Evolutionary conservation across 37 sponge, comb jelly and placozoan genomes (phyloP).

Genomic region (Lycopodina hypogea): DNA sequence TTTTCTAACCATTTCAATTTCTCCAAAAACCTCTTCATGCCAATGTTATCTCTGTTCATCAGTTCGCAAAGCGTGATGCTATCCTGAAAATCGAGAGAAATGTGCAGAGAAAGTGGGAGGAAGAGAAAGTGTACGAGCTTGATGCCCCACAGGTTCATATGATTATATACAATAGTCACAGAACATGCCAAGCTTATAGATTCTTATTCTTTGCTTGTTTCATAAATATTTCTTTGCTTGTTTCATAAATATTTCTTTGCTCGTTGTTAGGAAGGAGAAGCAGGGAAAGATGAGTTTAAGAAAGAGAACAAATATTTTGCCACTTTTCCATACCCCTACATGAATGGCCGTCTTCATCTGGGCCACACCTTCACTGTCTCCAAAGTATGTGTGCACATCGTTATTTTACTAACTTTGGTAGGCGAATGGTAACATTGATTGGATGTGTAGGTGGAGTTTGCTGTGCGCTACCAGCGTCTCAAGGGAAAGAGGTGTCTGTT

Average conservation of each 20-base stretch:
- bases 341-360: slow-evolving; percentile 97
- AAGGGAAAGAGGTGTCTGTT: slow-evolving; percentile 97
- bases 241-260: no score
- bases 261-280: slow-evolving; percentile 29
- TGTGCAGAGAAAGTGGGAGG: slow-evolving; percentile 88
- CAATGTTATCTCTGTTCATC: not conserved
- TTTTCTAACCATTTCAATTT: no score
- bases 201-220: not conserved
- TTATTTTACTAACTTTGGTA: not conserved
- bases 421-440: no score
- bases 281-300: slow-evolving; percentile 24
- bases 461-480: slow-evolving; percentile 91
- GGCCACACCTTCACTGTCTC: slow-evolving; percentile 96
- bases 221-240: not conserved
- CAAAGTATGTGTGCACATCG: slow-evolving; percentile 56
- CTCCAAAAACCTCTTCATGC: not conserved
- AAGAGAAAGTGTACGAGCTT: slow-evolving; percentile 76
- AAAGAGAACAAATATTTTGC: slow-evolving; percentile 81
- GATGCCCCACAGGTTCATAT: slow-evolving; percentile 67
- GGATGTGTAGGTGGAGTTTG: slow-evolving; percentile 60
- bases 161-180: not conserved
- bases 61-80: slow-evolving; percentile 85
- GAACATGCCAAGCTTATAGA: not conserved
- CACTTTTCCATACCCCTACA: slow-evolving; percentile 98
- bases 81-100: slow-evolving; percentile 80